Evolutionary conservation across 2,113 vertebrate genomes (phyloP), one percentile per base, ranked within the genome.

Genomic region (Thryonomys swinderianus): DNA sequence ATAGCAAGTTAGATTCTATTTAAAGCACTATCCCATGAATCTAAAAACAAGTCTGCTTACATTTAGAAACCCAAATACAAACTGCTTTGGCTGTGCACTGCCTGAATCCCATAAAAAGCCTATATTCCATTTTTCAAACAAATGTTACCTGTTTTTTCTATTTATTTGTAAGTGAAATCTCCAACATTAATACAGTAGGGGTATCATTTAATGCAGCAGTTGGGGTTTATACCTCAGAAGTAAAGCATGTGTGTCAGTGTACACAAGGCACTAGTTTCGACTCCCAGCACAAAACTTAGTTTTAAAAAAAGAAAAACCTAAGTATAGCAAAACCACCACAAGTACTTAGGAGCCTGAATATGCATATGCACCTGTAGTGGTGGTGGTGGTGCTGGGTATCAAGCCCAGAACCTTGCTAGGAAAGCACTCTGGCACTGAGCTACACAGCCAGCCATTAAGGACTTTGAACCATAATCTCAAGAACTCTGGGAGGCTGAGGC

Each of bases 1-100:
- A 93, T 83, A 95, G 57, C 71, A 96, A 85, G 78, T 83, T 95
- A 97, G 95, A 64, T 93, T 95, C 95, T 97, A 96, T 96, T 96
- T 97, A 93, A 96, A 96, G 96, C 42, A 91, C 62, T 69, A 91
- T 69, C 67, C 87, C 79, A 94, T 80, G 69, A 94, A 96, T 83
- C 92, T 97, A 96, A 94, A 95, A 97, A 96, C 93, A 96, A 90
- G 59, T 90, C 66, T 91, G 95, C 62, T 96, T 92, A 91, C 74
- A 57, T 93, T 89, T 67, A 93, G 90, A 97, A 96, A 92, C 82
- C 93, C 76, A 96, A 96, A 95, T 51, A 66, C 89, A 91, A 94
- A 94, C 2, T 80, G 78, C 83, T 88, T 61, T 95, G 80, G 82
- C 55, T 76, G 23, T 73, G n/a, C 9, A 81, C 69, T 93, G 89